These are phyloP conservation scores for Amniataba percoides DNA, from an alignment of 2,797 vertebrate genomes.

Conservation along the genomic window DNA sequence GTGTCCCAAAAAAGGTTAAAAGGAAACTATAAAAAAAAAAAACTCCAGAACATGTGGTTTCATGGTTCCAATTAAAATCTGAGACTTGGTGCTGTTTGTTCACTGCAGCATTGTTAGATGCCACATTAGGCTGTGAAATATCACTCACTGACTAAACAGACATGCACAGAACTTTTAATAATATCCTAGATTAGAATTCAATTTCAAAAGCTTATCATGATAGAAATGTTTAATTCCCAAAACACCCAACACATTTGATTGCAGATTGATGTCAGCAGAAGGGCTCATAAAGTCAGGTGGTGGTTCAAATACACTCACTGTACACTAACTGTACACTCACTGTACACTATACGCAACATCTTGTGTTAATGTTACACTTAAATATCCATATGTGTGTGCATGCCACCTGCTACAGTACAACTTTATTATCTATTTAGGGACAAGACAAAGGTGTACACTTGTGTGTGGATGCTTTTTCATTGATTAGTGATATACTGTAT, in stretches of 20 bases:
- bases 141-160: conserved; percentile 29
- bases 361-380: not conserved
- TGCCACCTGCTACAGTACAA: not conserved
- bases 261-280: conserved; percentile 3
- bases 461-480: not conserved
- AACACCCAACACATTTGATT: not conserved
- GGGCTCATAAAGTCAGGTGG: not conserved
- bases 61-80: conserved; percentile 23
- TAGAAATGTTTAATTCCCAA: not conserved
- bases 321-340: no score
- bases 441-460: not conserved
- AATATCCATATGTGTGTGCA: not conserved
- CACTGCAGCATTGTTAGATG: conserved; percentile 13
- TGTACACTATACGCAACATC: no score
- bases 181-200: conserved; percentile 4
- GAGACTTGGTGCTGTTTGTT: conserved; percentile 7
- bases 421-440: not conserved
- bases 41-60: not conserved
- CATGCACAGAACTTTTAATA: conserved; percentile 51
- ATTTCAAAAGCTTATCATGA: not conserved
- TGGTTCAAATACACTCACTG: not conserved
- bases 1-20: conserved; percentile 5
- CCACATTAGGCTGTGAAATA: conserved; percentile 38
- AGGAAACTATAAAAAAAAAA: conserved; percentile 9
- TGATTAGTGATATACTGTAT: not conserved